Evolutionary conservation across 2,888 invertebrate species (phyloP), one percentile per base, ranked within the genome.

Genomic region (Drosophila demipolita): DNA sequence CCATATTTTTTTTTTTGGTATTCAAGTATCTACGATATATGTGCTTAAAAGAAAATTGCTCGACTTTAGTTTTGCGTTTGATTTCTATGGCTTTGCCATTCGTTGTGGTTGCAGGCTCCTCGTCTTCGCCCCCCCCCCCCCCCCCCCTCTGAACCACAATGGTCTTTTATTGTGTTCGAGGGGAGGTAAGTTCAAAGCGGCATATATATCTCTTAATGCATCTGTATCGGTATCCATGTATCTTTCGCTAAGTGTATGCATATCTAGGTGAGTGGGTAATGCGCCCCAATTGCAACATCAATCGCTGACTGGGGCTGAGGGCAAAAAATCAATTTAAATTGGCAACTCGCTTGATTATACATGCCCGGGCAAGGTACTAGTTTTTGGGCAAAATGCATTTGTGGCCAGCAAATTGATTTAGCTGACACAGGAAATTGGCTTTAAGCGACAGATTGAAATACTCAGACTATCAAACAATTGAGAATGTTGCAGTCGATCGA

Each of bases 251-350:
- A 75, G 71, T 76, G 68, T 66, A 66, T 65, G 49, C 73, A 77
- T 82, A 85, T 87, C 75, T 85, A 74, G 85, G 85, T 87, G 89
- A 89, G 75, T 87, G 66, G 85, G 73, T 89, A 85, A 89, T 87
- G 87, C 68, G 82, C 66, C 71, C 82, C 87, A 89, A 87, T 87
- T 89, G 87, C 72, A 80, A 80, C 89, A 85, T 85, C 85, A 85
- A 84, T 80, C 84, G 85, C 49, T 65, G 33, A 20, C 60, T 68
- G 48, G 53, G 42, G 53, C 61, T 59, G 50, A 35, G 60, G 36
- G 40, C 29, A 33, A 52, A 64, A 45, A 83, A 86, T 88, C 89
- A 79, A 84, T 88, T 83, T 75, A 64, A 72, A 84, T 74, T 82
- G 82, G 63, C 71, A 45, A 79, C 60, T 66, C 75, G 59, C 63